Evolutionary conservation across 2,888 invertebrate genomes (phyloP), one percentile per base, ranked within the genome.

Genomic region (Camponotus fellah): DNA sequence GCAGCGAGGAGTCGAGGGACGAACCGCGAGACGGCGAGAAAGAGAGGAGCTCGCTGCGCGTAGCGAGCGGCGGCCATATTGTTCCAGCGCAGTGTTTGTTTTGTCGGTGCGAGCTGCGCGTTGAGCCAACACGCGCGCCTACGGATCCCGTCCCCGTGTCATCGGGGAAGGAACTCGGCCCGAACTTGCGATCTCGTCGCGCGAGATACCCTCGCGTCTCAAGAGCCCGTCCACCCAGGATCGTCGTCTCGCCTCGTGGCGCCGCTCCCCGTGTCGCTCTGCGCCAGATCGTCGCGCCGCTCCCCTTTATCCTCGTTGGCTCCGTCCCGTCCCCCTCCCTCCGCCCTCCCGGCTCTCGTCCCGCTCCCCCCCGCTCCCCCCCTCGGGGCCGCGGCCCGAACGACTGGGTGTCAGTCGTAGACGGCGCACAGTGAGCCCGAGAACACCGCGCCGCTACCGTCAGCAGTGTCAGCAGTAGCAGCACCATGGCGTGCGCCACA

Each of bases 401-500:
- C 53, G 79, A 68, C 60, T 85, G 85, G 87, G 91, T 89, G 89
- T 87, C 88, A 86, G 86, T 89, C 83, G 87, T 85, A 87, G 86
- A 82, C 87, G 85, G 84, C 87, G 82, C 79, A 83, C 83, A 76
- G 87, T 88, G 86, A 88, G 87, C 86, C 92, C 93, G 93, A 95
- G 96, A 96, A 96, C 56, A 14, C 32, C 43, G 58, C 77, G 56
- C 69, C 77, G 58, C 77, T 43, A 77, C 40, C 68, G 49, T 17
- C 64, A 26, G 26, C 26, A 26, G 26, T 26, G 60, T n/a, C 43
- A 75, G 64, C n/a, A 43, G 21, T 37, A 79, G 71, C 46, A 60
- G n/a, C 79, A 60, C 79, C 58, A 99, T 99, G 99, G 99, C 99
- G 96, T 99, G 99, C 96, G 99, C 99, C 96, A 99, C 99, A 94